phyloP scores from a whole-genome alignment of 2,888 invertebrate species.

The Cataglyphis livida region DNA sequence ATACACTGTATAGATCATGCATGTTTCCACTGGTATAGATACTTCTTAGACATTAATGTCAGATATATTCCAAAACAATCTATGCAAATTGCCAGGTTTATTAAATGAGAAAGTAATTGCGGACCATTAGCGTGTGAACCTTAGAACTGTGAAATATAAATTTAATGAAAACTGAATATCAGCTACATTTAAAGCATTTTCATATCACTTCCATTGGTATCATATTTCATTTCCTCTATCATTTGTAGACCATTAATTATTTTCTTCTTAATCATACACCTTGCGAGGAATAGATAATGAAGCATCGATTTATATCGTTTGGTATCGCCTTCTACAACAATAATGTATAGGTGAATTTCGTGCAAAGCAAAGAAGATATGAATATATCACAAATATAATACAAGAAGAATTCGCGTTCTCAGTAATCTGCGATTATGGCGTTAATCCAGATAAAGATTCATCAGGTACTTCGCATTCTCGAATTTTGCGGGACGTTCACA shows the following conservation, averaged over 20 bases:
- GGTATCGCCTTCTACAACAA: not conserved
- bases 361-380: not conserved
- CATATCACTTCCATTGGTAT: not conserved
- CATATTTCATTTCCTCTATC: not conserved
- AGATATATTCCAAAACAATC: not conserved
- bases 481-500: slow-evolving; percentile 68
- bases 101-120: not conserved
- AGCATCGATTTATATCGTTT: not conserved
- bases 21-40: not conserved
- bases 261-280: not conserved
- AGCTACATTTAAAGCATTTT: not conserved
- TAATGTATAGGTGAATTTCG: not conserved
- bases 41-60: not conserved
- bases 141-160: not conserved
- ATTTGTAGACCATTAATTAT: not conserved
- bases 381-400: not conserved
- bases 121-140: not conserved
- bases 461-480: slow-evolving; percentile 53
- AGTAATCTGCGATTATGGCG: not conserved
- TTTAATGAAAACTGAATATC: not conserved
- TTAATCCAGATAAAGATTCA: slow-evolving; percentile 37
- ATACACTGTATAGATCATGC: not conserved
- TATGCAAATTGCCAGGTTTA: not conserved
- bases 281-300: slow-evolving; percentile 3
- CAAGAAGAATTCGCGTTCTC: not conserved